Conservation (phyloP, 2,797 vertebrate genomes). For the Notamacropus eugenii region DNA sequence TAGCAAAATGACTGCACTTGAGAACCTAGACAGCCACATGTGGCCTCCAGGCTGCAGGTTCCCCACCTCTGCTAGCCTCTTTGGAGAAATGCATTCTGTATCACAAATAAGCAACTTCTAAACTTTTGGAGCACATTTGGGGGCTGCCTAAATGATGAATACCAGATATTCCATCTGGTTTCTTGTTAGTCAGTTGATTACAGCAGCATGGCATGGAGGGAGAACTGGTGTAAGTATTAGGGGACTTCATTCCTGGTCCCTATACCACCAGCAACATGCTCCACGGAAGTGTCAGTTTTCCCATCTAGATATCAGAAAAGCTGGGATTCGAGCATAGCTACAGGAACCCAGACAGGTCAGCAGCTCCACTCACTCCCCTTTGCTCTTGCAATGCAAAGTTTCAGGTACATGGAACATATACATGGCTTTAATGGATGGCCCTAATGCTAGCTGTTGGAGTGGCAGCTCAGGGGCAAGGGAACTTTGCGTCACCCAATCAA, state of each 20-base stretch:
- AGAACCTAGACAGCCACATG: too few species aligned
- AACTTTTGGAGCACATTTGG: not conserved
- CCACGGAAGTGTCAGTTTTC: not conserved
- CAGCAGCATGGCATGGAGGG: not conserved
- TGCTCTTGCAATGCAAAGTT: not conserved
- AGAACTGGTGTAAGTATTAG: not conserved
- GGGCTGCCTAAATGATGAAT: not conserved
- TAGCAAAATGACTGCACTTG: too few species aligned
- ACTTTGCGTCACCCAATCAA: not conserved
- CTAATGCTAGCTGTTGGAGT: not conserved
- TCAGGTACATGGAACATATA: not conserved
- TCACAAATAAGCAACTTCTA: not conserved
- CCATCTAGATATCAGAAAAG: not conserved
- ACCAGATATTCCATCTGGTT: not conserved
- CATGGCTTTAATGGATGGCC: not conserved
- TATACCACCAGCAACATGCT: not conserved
- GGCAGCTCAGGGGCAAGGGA: not conserved
- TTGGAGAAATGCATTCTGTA: not conserved
- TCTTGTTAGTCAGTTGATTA: not conserved
- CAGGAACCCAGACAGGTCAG: not conserved
- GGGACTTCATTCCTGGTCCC: not conserved
- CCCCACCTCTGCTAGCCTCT: too few species aligned
- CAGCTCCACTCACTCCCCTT: not conserved
- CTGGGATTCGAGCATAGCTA: not conserved
- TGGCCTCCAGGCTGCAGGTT: too few species aligned